Percentiles rank a stretch among this genome's conserved stretches.
phyloP scores from a whole-genome alignment of 2,797 vertebrate genomes.

The Sebastes minor region DNA sequence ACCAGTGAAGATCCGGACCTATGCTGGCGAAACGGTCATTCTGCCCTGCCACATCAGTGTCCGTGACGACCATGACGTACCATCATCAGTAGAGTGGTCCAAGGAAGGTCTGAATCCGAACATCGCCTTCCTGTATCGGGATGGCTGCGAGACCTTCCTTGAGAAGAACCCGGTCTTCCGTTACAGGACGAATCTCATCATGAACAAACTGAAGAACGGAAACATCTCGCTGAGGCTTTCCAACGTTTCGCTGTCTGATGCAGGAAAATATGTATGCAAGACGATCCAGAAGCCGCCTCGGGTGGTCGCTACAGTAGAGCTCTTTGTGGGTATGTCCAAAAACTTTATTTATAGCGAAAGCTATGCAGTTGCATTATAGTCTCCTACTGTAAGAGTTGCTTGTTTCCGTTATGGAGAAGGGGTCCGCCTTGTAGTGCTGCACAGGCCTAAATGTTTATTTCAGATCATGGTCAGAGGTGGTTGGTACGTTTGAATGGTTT shows the following conservation, averaged over 20 bases:
- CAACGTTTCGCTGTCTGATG: background rate
- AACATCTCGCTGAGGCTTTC: constrained; percentile 35
- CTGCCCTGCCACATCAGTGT: background rate
- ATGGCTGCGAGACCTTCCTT: constrained; percentile 10
- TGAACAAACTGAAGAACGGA: background rate
- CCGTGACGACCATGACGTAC: fast-evolving
- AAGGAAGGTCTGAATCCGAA: background rate
- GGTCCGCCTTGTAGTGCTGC: background rate
- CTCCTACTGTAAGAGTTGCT: background rate
- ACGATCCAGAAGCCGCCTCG: fast-evolving
- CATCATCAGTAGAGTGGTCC: constrained; percentile 33
- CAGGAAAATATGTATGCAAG: constrained; percentile 5
- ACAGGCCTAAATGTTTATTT: background rate
- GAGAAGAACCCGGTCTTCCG: background rate
- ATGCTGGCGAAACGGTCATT: background rate
- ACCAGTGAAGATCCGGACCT: fast-evolving
- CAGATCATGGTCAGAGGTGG: no score
- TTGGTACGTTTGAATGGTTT: no score
- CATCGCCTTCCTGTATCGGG: constrained; percentile 8
- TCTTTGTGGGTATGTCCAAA: constrained; percentile 16
- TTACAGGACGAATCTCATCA: constrained; percentile 20
- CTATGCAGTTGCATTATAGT: background rate
- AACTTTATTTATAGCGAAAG: background rate
- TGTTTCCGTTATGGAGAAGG: no score
- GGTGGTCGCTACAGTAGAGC: background rate